Conservation (phyloP, 2,113 vertebrate species). For the Manacus vitellinus region DNA sequence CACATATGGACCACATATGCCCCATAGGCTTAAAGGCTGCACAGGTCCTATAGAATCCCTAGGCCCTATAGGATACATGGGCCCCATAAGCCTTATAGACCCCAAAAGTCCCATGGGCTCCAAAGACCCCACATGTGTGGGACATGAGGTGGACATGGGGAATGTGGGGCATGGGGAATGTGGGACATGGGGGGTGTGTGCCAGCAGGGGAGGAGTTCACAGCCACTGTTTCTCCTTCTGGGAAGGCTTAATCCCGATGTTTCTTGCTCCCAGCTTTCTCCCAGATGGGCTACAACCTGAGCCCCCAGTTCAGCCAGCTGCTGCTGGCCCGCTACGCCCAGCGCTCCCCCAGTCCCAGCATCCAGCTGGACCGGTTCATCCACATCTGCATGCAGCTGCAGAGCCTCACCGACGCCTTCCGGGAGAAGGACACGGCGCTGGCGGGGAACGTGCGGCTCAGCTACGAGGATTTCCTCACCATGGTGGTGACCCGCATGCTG, state of each 20-base stretch:
- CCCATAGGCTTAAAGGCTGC: no score
- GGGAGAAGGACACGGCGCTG: slow-evolving; percentile 86
- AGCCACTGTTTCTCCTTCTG: fast-evolving
- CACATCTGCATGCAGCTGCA: slow-evolving; percentile 94
- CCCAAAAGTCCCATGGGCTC: no score
- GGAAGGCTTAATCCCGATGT: neutral
- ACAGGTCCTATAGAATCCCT: no score
- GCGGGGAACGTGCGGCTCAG: slow-evolving; percentile 81
- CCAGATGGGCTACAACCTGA: slow-evolving; percentile 96
- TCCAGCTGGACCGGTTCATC: slow-evolving; percentile 95
- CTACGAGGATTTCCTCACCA: slow-evolving; percentile 93
- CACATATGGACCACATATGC: no score
- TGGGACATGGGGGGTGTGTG: neutral
- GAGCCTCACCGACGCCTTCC: slow-evolving; percentile 87
- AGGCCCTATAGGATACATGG: no score
- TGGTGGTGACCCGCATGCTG: slow-evolving; percentile 84
- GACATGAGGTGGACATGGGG: neutral
- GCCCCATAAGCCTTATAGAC: neutral
- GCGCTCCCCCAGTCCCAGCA: slow-evolving; percentile 54
- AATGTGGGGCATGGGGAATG: no score
- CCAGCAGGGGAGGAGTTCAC: fast-evolving
- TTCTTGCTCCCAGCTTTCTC: slow-evolving; percentile 79
- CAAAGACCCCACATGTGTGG: neutral
- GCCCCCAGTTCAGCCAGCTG: slow-evolving; percentile 89
- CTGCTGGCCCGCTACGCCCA: slow-evolving; percentile 77